phyloP scores from a whole-genome alignment of 1,140 invertebrate genomes.

The Hycleus cichorii region DNA sequence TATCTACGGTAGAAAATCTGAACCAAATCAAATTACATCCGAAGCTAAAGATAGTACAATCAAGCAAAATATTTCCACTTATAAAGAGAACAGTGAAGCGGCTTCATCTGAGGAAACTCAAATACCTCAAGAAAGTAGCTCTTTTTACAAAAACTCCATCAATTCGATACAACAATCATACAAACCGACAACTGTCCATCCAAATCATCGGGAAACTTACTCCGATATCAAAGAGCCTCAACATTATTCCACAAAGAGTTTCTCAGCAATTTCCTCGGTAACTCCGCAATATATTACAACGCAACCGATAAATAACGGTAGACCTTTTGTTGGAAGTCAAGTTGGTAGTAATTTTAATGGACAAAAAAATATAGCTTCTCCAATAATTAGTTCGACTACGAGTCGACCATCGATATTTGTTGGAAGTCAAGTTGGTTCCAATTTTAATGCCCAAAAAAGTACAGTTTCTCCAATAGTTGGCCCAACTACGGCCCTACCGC shows the following conservation, averaged over 20 bases:
- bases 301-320: slow-evolving; percentile 34
- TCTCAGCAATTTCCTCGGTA: slow-evolving; percentile 30
- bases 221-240: slow-evolving; percentile 31
- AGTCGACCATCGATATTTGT: no score
- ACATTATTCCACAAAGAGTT: slow-evolving; percentile 23
- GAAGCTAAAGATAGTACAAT: not conserved
- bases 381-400: no score
- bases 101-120: slow-evolving; percentile 54
- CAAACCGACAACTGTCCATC: slow-evolving; percentile 24
- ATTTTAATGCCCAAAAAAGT: no score
- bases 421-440: no score
- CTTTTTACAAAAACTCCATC: slow-evolving; percentile 44
- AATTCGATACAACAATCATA: slow-evolving; percentile 24
- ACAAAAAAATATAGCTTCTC: not conserved
- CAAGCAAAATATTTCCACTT: slow-evolving; percentile 5
- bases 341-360: slow-evolving; percentile 19
- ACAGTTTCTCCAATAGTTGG: no score
- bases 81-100: not conserved
- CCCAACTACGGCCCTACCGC: no score
- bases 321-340: slow-evolving; percentile 32
- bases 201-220: slow-evolving; percentile 35
- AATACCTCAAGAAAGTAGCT: slow-evolving; percentile 63
- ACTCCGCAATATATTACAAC: slow-evolving; percentile 32
- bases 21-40: no score
- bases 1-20: no score